Base-by-base conservation (phyloP, 2,113 vertebrate genomes). In the Bucco capensis region DNA sequence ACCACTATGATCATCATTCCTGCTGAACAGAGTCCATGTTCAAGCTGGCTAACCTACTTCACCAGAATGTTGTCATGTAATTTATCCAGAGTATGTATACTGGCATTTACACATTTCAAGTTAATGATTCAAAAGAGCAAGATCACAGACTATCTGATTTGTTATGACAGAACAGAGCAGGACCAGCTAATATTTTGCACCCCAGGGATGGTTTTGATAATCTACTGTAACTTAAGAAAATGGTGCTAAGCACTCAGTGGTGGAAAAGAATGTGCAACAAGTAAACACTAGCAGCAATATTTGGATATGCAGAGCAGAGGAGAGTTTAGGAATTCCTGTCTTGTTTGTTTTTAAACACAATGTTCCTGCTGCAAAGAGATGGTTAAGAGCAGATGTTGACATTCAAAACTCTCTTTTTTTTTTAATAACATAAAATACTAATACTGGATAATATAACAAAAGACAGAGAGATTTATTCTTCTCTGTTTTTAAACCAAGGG, bases 401-500 rank as follows among this genome's bases (percentile, higher is more conserved):
- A 74, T 64, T 58, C 8, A 10, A 64, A 90, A 64, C 66, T 15
- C 28, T 31, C 44, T 57, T 13, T 75, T 44, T 62, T 56, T 44
- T 24, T 23, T 65, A 64, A 1, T n/a, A 25, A 72, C 56, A 84
- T 70, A 70, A 87, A 94, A 90, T 96, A 96, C 81, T 97, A 90
- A 79, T 88, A 83, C 50, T 83, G 80, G 89, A 84, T 90, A 95
- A 87, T 79, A 84, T 78, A 76, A 74, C 61, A 85, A 60, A 77
- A 90, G 23, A 91, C 6, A 80, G 60, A 49, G 85, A 90, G 23
- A 60, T 89, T 85, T 69, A 90, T 79, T 46, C 65, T 46, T 35
- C 16, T 18, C 9, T 83, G 62, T 76, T 94, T 92, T 93, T 17
- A 92, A 89, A 84, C 38, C 17, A 5, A 90, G 11, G 2, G 42